Evolutionary conservation across 1,140 invertebrate species (phyloP).

Genomic region (Tetramorium alpestre): DNA sequence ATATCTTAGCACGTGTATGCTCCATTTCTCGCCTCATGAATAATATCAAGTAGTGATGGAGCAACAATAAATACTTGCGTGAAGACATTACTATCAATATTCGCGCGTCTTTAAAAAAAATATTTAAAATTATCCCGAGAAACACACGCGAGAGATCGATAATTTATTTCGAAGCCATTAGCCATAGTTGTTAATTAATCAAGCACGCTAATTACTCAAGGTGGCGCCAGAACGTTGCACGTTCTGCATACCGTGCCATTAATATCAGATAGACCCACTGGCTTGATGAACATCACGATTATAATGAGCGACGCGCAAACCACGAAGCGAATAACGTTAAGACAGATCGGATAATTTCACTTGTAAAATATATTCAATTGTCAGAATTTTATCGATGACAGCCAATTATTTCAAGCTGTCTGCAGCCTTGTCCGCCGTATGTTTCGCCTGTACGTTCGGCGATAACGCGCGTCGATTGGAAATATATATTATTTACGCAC

Average conservation of each 20-base stretch:
- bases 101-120: not conserved
- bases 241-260: conserved; percentile 6
- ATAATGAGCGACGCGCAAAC: not conserved
- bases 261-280: conserved; percentile 18
- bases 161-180: conserved; percentile 39
- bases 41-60: not conserved
- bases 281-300: conserved; percentile 16
- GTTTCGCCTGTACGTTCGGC: not conserved
- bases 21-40: not conserved
- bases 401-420: not conserved
- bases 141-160: not conserved
- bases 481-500: conserved; percentile 14
- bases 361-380: conserved; percentile 35
- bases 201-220: conserved; percentile 39
- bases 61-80: not conserved
- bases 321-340: not conserved
- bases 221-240: conserved; percentile 15
- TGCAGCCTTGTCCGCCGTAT: not conserved
- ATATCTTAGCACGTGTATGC: conserved; percentile 15
- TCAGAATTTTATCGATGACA: conserved; percentile 27
- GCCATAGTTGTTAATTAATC: conserved; percentile 24
- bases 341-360: conserved; percentile 25
- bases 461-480: conserved; percentile 30
- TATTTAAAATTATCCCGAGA: not conserved
- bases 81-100: not conserved